Conservation (phyloP, 92 coral and sea anemone species). For the Porites lobata region DNA sequence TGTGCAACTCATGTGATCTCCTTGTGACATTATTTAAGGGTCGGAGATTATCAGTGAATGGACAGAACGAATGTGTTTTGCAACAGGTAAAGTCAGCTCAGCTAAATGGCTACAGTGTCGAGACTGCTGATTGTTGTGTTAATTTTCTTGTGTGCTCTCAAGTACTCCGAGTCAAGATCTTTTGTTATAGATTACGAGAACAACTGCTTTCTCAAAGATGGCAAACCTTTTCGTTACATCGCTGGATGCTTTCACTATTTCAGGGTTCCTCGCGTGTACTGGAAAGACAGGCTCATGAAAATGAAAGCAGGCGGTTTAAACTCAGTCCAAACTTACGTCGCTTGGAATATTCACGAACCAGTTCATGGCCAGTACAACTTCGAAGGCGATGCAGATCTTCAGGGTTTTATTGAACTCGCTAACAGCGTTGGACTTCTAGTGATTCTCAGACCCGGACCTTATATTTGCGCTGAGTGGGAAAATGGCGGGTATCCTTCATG, state of each 20-base stretch:
- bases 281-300: slow-evolving; percentile 91
- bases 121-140: neutral
- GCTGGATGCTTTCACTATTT: slow-evolving; percentile 92
- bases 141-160: slow-evolving; percentile 10
- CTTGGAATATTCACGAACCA: slow-evolving; percentile 95
- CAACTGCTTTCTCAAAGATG: slow-evolving; percentile 88
- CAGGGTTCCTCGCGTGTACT: slow-evolving; percentile 90
- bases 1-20: too few relatives aligned
- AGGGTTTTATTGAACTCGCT: slow-evolving; percentile 86
- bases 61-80: neutral
- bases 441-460: slow-evolving; percentile 91
- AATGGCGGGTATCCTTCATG: slow-evolving; percentile 97
- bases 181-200: slow-evolving; percentile 76
- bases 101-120: neutral
- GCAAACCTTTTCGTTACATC: slow-evolving; percentile 86
- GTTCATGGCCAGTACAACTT: slow-evolving; percentile 84
- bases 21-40: too few relatives aligned
- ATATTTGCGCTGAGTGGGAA: slow-evolving; percentile 97
- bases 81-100: neutral
- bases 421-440: slow-evolving; percentile 83
- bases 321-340: slow-evolving; percentile 88
- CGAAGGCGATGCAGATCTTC: slow-evolving; percentile 89
- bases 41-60: too few relatives aligned
- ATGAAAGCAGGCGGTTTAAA: slow-evolving; percentile 92
- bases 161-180: slow-evolving; percentile 40